A percentile compares a stretch with the other conserved stretches of the same genome.
Evolutionary conservation across 2,113 vertebrate species (phyloP).

Genomic region (Uropsilus gracilis): DNA sequence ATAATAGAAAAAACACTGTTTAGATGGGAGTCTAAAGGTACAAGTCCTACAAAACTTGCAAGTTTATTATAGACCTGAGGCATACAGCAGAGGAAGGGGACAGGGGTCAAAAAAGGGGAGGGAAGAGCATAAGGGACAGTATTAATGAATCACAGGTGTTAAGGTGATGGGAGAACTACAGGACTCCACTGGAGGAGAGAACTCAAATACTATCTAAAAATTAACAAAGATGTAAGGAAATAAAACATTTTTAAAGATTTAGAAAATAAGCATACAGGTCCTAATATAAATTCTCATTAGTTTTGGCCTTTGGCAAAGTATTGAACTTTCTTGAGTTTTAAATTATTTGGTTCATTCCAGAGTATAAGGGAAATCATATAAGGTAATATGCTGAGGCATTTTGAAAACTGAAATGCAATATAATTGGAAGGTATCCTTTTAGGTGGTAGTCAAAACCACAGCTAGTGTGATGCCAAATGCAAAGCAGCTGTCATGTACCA

Average conservation of each 20-base stretch:
- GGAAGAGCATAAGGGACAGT: too few relatives aligned
- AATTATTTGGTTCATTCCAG: slow-evolving; percentile 14
- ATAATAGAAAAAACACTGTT: neutral
- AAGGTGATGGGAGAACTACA: too few relatives aligned
- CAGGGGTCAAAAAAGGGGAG: too few relatives aligned
- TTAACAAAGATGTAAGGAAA: too few relatives aligned
- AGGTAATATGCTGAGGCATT: neutral
- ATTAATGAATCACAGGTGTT: too few relatives aligned
- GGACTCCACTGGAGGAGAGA: too few relatives aligned
- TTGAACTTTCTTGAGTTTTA: slow-evolving; percentile 21
- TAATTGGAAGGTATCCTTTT: slow-evolving; percentile 35
- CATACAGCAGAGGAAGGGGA: too few relatives aligned
- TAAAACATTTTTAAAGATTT: too few relatives aligned
- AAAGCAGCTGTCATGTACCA: neutral
- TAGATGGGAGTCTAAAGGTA: neutral
- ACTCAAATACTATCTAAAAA: too few relatives aligned
- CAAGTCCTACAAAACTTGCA: neutral
- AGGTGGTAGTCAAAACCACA: slow-evolving; percentile 1
- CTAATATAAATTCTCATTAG: neutral
- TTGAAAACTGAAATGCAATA: neutral
- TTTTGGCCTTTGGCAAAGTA: neutral
- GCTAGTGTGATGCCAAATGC: slow-evolving; percentile 13
- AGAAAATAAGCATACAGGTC: too few relatives aligned
- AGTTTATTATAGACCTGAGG: too few relatives aligned
- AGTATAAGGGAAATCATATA: neutral